Evolutionary conservation across 2,888 invertebrate genomes (phyloP), one percentile per base, ranked within the genome.

Genomic region (Fabriciana adippe): DNA sequence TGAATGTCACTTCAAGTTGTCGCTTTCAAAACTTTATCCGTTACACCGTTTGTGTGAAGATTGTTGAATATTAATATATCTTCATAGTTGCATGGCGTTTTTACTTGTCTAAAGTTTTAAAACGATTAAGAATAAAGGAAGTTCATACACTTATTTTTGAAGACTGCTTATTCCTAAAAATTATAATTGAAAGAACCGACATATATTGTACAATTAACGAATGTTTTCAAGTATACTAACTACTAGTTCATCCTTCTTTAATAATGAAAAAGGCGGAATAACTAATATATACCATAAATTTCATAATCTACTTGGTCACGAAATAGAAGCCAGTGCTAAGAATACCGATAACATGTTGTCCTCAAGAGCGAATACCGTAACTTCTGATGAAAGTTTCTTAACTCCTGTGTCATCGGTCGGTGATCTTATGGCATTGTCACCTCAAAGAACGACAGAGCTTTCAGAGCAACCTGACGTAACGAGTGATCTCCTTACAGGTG

Each of bases 361-460:
- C 53, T 74, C 84, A 15, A 79, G 80, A 71, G 81, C 75, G 59
- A 86, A 81, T 72, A 78, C 82, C 59, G 75, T 77, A 41, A 76
- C 79, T 50, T 85, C 86, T 48, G 89, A 90, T 31, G 89, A 88
- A 68, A 85, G 79, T 76, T 91, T 86, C 66, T 76, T 83, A 50
- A 88, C 89, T 65, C 86, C 90, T 14, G 85, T 85, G 21, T 88
- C 90, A 14, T 89, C 91, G 21, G 81, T 82, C 53, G 89, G 78
- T 41, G 91, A 92, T 76, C 81, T 92, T 1, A 86, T 91, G 86
- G 82, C 86, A 11, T 74, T 90, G 75, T 90, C 92, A 47, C 91
- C 91, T 6, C 83, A 79, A 70, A 80, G 78, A 61, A 60, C 72
- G 8, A 75, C 75, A 35, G 81, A 83, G 50, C 48, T 74, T 6